Evolutionary conservation across 2,888 invertebrate genomes (phyloP), one percentile per base, ranked within the genome.

Genomic region (Drosophila affinis): DNA sequence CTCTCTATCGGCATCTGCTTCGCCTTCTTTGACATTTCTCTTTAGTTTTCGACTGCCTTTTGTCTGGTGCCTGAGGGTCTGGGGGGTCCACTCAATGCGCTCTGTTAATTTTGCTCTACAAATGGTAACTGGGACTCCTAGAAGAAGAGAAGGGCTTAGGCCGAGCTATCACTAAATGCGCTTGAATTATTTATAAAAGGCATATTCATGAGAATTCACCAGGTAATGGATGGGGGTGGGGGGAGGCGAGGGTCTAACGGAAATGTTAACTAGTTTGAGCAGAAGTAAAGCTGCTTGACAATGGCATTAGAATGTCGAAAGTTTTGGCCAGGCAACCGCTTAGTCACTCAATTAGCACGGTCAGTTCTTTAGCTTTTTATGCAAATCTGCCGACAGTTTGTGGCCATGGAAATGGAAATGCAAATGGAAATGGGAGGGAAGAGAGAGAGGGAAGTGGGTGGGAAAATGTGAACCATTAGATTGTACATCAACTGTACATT

Each of bases 251-350:
- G 18, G 2, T 2, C 39, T n/a, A 73, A 76, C 88, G 86, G 86
- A 87, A 84, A 84, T 82, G 88, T 80, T 86, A 84, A 86, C 86
- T 83, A 85, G 87, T 81, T 87, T 72, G 58, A 68, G 75, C 68
- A 34, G 69, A 59, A 62, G 73, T 57, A 44, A 60, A 68, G 61
- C 88, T 61, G 83, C 88, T 85, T 84, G 88, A 84, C 83, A 87
- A 84, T 84, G 83, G 88, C 83, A 87, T 86, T 87, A 87, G 88
- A 87, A 87, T 79, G 83, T 78, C 80, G 83, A 87, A 82, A 84
- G 85, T 72, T 86, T 82, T 86, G 49, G 53, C 57, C 63, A 56
- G 53, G 56, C 73, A 71, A 71, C 62, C 74, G 84, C 87, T 85
- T 86, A 85, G 84, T 85, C 84, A 88, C 88, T 85, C 84, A 85